Conservation (phyloP, 2,888 invertebrate species). For the Eumacrocentrus americanus region DNA sequence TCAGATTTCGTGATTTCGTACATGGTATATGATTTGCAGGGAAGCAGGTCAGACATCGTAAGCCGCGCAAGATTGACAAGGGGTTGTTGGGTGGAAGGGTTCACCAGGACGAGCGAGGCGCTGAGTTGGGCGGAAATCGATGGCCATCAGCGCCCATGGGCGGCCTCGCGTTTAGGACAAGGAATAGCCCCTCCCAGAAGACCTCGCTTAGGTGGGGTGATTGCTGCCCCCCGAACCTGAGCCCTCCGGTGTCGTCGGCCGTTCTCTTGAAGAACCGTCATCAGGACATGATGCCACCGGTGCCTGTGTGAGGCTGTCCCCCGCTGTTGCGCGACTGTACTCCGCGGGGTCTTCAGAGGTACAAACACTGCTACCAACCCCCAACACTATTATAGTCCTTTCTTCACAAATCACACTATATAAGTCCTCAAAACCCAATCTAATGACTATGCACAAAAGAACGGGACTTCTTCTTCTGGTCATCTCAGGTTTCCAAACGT, state of each 20-base stretch:
- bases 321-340: conserved; percentile 61
- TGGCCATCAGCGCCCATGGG: conserved; percentile 80
- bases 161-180: conserved; percentile 93
- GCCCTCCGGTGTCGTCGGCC: conserved; percentile 50
- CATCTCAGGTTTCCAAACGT: conserved; percentile 54
- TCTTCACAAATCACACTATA: no score
- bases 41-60: not conserved
- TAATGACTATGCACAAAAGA: conserved; percentile 30
- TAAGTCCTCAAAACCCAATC: no score
- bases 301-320: conserved; percentile 60
- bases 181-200: conserved; percentile 96
- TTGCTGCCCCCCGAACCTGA: conserved; percentile 71
- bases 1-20: no score
- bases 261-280: conserved; percentile 53
- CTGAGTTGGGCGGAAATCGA: conserved; percentile 58
- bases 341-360: conserved; percentile 59
- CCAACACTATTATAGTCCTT: not conserved
- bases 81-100: not conserved
- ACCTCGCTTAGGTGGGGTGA: conserved; percentile 96
- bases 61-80: not conserved
- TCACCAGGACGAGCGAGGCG: conserved; percentile 39
- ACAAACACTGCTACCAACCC: conserved; percentile 17
- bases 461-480: conserved; percentile 21
- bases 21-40: no score
- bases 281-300: conserved; percentile 55